Base-by-base conservation (phyloP, 2,113 vertebrate genomes). In the Scomber japonicus region DNA sequence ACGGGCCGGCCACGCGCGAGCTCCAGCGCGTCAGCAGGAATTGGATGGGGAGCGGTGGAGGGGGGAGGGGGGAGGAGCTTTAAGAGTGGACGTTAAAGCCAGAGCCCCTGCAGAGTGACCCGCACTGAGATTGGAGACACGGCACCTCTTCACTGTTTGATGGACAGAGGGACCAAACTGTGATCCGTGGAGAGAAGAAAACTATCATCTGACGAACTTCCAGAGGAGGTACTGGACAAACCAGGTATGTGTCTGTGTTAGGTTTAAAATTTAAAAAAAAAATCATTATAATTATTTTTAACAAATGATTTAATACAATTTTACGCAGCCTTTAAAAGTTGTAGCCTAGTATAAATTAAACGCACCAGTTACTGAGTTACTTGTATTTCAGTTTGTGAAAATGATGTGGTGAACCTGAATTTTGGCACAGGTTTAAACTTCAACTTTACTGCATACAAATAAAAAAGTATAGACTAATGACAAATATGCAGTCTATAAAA, bases 1-100 rank as follows among this genome's bases (percentile, higher is more conserved):
- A 95, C 94, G 95, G 93, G 95, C 85, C 91, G 85, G 93, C 91
- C 95, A 95, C 95, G 94, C 91, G 93, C 87, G 24, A 88, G 68
- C 74, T 78, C 17, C 17, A 46, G 30, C 50, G 62, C 82, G 80
- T 71, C 77, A 45, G 60, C 69, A 68, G 81, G 67, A 84, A 56
- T 73, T 79, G 83, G 81, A 71, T 60, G 76, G 65, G 53, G 79
- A 79, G 71, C 57, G 91, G 85, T 71, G 92, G 78, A 82, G 85
- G 75, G 31, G 27, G 63, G 11, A 0, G 49, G 56, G 65, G 87
- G 35, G 89, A 82, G 91, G 91, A 88, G 91, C 86, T 79, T 81
- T 1, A 40, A 46, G 71, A 48, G 75, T 40, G 59, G 62, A 89
- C 90, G 86, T 91, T 94, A 91, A 93, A 94, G 90, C 76, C 50